Percentiles rank a stretch among this genome's conserved stretches.
Evolutionary conservation across 2,113 vertebrate genomes (phyloP).

Genomic region (Macquaria ambigua): DNA sequence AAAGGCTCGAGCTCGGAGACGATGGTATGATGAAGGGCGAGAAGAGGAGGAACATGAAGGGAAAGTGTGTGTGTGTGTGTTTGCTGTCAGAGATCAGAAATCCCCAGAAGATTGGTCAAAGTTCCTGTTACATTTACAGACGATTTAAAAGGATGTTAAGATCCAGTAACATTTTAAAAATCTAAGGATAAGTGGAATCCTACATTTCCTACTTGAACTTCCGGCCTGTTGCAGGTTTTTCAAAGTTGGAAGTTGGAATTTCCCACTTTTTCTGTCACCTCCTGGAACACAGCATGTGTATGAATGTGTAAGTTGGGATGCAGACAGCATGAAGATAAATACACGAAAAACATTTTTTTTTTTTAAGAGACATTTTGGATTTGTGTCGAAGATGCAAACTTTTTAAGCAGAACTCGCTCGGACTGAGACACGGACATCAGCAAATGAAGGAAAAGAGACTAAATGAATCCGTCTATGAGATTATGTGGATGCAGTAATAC

Average conservation of each 20-base stretch:
- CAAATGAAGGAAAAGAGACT: not conserved
- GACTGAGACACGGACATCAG: not conserved
- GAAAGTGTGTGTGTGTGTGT: not conserved
- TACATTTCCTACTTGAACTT: not conserved
- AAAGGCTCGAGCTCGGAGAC: conserved; percentile 85
- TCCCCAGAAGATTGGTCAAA: not conserved
- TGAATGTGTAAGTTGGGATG: not conserved
- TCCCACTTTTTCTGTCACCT: not conserved
- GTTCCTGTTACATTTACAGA: not conserved
- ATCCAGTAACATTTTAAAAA: no score
- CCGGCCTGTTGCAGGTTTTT: not conserved
- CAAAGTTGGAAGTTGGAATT: not conserved
- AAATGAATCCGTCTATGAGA: not conserved
- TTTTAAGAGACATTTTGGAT: not conserved
- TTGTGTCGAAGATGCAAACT: not conserved
- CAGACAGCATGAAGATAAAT: not conserved
- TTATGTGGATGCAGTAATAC: conserved; percentile 30
- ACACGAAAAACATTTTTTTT: not conserved
- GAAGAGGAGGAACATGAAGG: not conserved
- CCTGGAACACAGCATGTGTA: conserved; percentile 1
- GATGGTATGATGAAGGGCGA: conserved; percentile 79
- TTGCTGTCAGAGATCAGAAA: not conserved
- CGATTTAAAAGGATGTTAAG: no score
- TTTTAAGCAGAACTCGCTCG: not conserved
- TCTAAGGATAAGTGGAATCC: not conserved